phyloP scores from a whole-genome alignment of 1,140 invertebrate species.

The Sitobion miscanthi region DNA sequence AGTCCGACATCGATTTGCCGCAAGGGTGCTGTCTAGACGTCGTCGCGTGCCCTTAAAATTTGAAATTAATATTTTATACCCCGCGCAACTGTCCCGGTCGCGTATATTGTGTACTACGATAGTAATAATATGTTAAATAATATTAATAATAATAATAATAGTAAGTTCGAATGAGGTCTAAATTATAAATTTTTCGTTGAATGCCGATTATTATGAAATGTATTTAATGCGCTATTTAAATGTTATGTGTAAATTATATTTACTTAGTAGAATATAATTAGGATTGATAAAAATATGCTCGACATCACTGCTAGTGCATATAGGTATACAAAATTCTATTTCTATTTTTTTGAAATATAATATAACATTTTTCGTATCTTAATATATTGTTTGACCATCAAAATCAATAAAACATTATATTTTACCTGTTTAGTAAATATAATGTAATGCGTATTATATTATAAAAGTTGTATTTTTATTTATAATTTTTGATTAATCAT shows the following conservation, averaged over 20 bases:
- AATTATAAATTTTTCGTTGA: not conserved
- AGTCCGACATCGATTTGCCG: not conserved
- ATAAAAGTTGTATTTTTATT: no score
- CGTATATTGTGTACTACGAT: no score
- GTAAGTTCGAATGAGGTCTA: not conserved
- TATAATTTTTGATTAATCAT: no score
- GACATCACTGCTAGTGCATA: not conserved
- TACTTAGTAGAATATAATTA: not conserved
- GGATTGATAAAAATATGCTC: not conserved
- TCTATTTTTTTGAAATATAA: no score
- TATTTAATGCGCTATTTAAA: not conserved
- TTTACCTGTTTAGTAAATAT: no score
- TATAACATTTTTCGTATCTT: no score
- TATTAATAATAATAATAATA: no score
- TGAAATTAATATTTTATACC: not conserved
- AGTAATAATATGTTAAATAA: no score
- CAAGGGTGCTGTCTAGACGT: not conserved
- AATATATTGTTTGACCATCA: no score
- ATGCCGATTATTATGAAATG: not conserved
- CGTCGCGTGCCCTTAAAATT: not conserved
- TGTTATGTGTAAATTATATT: not conserved
- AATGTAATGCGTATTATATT: no score
- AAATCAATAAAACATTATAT: no score
- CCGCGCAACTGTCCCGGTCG: not conserved
- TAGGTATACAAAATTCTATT: no score